Evolutionary conservation across 1,140 invertebrate genomes (phyloP).

Genomic region (Nebria ingens): DNA sequence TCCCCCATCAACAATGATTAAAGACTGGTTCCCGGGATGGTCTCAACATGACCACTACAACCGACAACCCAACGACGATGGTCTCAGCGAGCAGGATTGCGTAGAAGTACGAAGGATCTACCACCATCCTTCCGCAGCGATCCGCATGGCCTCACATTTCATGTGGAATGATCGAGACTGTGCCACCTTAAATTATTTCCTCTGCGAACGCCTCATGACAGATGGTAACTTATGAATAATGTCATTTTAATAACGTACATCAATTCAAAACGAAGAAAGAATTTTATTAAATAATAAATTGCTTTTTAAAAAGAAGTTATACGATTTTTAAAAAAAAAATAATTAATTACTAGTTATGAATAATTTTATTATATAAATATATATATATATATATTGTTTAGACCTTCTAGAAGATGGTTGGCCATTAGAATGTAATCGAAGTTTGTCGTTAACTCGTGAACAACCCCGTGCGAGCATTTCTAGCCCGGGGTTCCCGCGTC

Average conservation of each 20-base stretch:
- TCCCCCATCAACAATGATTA: no score
- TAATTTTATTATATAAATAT: not conserved
- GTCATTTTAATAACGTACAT: not conserved
- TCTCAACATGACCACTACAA: constrained; percentile 47
- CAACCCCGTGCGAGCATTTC: constrained; percentile 46
- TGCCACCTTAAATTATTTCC: constrained; percentile 53
- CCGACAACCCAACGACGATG: constrained; percentile 70
- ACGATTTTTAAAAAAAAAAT: not conserved
- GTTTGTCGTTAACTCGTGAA: constrained; percentile 44
- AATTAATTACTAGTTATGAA: not conserved
- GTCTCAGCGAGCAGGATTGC: constrained; percentile 64
- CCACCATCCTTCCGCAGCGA: constrained; percentile 38
- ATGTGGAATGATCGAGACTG: constrained; percentile 73
- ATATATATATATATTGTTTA: constrained; percentile 17
- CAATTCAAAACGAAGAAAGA: not conserved
- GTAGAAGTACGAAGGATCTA: constrained; percentile 60
- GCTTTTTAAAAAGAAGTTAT: not conserved
- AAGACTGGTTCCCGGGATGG: constrained; percentile 79
- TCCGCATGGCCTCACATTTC: constrained; percentile 39
- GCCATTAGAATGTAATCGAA: constrained; percentile 48
- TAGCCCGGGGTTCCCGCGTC: constrained; percentile 56
- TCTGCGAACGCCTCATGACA: constrained; percentile 51
- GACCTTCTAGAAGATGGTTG: constrained; percentile 31
- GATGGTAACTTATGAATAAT: constrained; percentile 41
- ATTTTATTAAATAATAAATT: not conserved